A percentile compares a stretch with the other conserved stretches of the same genome.
phyloP scores from a whole-genome alignment of 2,797 vertebrate genomes.

The Myotis pilosus region DNA sequence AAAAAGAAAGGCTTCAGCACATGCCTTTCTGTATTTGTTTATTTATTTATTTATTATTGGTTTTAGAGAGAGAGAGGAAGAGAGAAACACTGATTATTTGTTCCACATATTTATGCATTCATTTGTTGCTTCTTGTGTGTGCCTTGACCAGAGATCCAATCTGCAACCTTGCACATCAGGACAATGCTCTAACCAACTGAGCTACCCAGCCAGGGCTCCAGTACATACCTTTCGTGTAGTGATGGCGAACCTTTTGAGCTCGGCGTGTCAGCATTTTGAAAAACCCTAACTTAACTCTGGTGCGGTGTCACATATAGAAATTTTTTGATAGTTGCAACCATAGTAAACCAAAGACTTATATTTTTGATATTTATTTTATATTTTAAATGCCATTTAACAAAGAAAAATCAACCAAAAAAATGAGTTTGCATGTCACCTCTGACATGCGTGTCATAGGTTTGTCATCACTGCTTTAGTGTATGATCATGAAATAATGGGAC shows the following conservation, averaged over 20 bases:
- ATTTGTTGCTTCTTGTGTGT: neutral
- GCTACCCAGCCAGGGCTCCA: neutral
- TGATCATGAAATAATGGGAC: slow-evolving; percentile 11
- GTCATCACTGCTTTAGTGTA: neutral
- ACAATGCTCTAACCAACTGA: neutral
- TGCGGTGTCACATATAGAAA: no score
- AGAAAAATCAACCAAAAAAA: no score
- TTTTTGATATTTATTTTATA: no score
- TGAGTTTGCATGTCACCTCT: no score
- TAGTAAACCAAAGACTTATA: no score
- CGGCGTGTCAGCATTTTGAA: no score
- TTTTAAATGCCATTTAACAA: no score
- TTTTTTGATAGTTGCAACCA: no score
- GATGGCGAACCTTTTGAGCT: no score
- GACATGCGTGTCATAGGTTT: no score
- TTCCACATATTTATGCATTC: neutral
- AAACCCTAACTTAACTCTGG: no score
- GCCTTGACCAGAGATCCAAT: neutral
- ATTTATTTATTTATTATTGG: neutral
- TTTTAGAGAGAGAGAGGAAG: neutral
- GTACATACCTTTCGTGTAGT: neutral
- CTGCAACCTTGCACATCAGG: neutral
- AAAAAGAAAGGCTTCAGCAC: neutral
- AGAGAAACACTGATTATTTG: neutral
- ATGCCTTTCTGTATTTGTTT: neutral